phyloP scores from a whole-genome alignment of 2,797 vertebrate species.

The Echeneis naucrates region DNA sequence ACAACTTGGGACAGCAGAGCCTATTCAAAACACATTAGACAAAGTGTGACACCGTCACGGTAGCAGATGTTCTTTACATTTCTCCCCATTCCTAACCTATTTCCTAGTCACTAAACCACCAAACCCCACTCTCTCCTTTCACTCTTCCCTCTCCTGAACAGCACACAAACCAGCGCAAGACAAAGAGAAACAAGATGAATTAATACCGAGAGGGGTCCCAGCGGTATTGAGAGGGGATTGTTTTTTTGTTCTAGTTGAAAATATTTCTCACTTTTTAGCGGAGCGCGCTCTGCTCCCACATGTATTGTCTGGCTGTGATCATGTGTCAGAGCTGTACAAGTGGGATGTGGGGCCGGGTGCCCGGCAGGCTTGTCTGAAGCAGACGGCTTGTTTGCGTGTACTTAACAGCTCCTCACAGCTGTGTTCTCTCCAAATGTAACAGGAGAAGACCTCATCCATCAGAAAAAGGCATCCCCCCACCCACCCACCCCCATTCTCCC shows the following conservation, averaged over 20 bases:
- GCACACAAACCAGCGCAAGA: constrained; percentile 80
- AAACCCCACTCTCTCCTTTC: constrained; percentile 73
- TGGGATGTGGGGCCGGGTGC: constrained; percentile 82
- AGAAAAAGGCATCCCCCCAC: constrained; percentile 83
- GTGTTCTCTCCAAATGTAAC: constrained; percentile 91
- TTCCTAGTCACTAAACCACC: constrained; percentile 80
- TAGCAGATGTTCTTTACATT: constrained; percentile 84
- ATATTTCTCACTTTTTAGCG: constrained; percentile 85
- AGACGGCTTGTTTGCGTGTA: constrained; percentile 90
- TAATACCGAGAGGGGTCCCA: constrained; percentile 82
- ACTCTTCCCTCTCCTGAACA: constrained; percentile 68
- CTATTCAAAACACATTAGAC: constrained; percentile 83
- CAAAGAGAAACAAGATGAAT: constrained; percentile 86
- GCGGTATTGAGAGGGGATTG: constrained; percentile 81
- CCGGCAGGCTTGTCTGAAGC: constrained; percentile 88
- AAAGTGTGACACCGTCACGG: constrained; percentile 83
- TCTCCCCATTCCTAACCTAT: constrained; percentile 81
- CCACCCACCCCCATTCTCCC: too few species aligned
- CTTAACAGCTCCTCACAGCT: constrained; percentile 94
- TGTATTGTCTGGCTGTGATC: constrained; percentile 87
- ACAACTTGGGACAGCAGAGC: constrained; percentile 75
- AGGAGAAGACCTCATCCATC: constrained; percentile 91
- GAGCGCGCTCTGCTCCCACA: constrained; percentile 82
- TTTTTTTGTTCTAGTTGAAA: constrained; percentile 85
- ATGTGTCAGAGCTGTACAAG: constrained; percentile 86